These are phyloP conservation scores for Dromas ardeola DNA, from an alignment of 2,113 vertebrate genomes.

Conservation along the genomic window DNA sequence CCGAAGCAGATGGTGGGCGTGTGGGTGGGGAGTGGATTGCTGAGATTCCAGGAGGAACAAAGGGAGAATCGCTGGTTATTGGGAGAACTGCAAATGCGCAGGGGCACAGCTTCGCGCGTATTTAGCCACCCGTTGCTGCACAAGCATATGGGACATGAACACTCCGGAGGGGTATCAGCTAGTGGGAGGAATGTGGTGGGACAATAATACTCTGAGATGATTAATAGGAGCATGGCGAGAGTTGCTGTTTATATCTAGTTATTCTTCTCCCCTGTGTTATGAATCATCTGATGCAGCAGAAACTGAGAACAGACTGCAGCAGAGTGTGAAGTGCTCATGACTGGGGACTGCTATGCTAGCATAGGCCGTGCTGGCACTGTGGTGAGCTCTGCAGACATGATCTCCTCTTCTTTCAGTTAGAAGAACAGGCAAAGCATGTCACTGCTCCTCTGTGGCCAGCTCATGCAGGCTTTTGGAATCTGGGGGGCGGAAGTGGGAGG, in stretches of 20 bases:
- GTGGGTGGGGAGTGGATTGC: constrained; percentile 5
- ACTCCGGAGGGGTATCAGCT: not conserved
- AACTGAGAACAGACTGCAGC: not conserved
- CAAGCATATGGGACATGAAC: not conserved
- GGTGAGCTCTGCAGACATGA: not conserved
- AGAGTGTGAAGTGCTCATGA: not conserved
- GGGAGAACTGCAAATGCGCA: not conserved
- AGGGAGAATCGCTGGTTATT: not conserved
- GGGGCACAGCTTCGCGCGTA: fast-evolving
- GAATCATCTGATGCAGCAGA: constrained; percentile 35
- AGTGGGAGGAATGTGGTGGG: not conserved
- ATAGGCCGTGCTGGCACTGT: not conserved
- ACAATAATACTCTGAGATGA: not conserved
- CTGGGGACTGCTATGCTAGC: not conserved
- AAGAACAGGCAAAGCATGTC: not conserved
- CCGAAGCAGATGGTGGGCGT: not conserved
- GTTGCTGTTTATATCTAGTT: constrained; percentile 31
- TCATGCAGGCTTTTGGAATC: not conserved
- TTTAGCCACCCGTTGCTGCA: not conserved
- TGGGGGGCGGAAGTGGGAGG: not conserved
- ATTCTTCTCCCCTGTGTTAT: constrained; percentile 7
- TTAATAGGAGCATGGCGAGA: not conserved
- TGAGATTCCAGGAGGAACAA: constrained; percentile 27
- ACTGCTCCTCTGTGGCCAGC: not conserved
- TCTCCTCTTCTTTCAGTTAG: not conserved